These are phyloP conservation scores for Zosterops japonicus DNA, from an alignment of 2,113 vertebrate genomes.

Conservation along the genomic window DNA sequence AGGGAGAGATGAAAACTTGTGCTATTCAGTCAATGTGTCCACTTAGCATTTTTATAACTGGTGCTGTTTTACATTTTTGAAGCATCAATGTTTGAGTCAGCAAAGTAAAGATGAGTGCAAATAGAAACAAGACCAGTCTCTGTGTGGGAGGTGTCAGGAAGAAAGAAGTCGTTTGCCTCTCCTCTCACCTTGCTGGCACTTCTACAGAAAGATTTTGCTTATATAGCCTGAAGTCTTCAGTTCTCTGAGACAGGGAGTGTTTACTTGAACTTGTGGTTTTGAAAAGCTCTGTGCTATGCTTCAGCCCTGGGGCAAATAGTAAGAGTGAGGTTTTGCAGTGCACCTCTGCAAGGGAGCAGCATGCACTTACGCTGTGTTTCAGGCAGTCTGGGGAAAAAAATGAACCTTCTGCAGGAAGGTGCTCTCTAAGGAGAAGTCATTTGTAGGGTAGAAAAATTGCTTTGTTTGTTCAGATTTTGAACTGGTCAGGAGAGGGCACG, in stretches of 20 bases:
- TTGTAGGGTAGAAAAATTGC: background rate
- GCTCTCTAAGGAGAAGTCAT: background rate
- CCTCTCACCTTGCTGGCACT: conserved; percentile 11
- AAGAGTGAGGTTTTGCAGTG: background rate
- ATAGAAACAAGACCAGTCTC: background rate
- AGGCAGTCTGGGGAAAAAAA: background rate
- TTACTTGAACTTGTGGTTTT: background rate
- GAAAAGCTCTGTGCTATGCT: background rate
- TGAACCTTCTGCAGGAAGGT: background rate
- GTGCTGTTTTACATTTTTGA: background rate
- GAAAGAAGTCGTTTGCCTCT: background rate
- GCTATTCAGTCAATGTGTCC: background rate
- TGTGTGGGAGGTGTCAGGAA: background rate
- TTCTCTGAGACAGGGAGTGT: background rate
- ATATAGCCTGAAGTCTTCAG: background rate
- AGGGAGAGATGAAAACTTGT: background rate
- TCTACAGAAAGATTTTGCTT: background rate
- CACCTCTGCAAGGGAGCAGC: background rate
- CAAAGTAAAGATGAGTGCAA: background rate
- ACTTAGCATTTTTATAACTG: background rate
- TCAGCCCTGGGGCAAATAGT: background rate
- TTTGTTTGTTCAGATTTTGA: background rate
- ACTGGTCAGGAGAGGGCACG: background rate
- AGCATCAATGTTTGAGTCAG: conserved; percentile 7
- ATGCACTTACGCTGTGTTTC: background rate